Base-by-base conservation (phyloP, 2,888 invertebrate species). In the Caradrina clavipalpis region DNA sequence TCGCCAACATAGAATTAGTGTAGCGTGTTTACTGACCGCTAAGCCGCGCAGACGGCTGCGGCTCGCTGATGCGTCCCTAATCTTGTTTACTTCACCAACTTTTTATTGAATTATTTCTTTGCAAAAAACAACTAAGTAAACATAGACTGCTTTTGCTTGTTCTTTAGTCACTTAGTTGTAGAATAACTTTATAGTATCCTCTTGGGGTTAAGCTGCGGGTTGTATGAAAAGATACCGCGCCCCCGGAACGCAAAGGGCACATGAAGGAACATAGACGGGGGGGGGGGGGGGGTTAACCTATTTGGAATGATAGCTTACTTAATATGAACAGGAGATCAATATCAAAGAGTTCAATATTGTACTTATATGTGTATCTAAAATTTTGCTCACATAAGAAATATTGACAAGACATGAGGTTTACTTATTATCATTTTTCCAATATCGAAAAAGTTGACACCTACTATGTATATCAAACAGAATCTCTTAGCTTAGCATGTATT, bases 41-140 rank as follows among this genome's bases (percentile, higher is more conserved):
- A 49, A 69, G 53, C 59, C 56, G 53, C 26, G 45, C 68, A 57
- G 57, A 62, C 53, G 68, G 57, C 35, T 42, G 39, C 17, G 11
- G 57, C 39, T 45, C 73, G 42, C 51, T 60, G 69, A 66, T 73
- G 74, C 69, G 63, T 73, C 65, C 21, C 17, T 77, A 78, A 77
- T 78, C 65, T 78, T 66, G 78, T 78, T 77, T 66, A 66, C 49
- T 56, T 63, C 56, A 57, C 49, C 21, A 66, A 69, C 56, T 78
- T 78, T 76, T 62, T 45, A 78, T 67, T 59, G 35, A 62, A 61
- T 76, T 76, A 66, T 51, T 26, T 42, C 19, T 62, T 66, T 51
- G 22, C 47, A 15, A 53, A 58, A 54, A 62, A 69, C 39, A 61
- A 61, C 22, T 19, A 31, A 8, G 19, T 49, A 31, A 15, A 22